These are phyloP conservation scores for Crossaster papposus DNA, from an alignment of 53 echinoderm and acorn worm genomes.

Conservation along the genomic window DNA sequence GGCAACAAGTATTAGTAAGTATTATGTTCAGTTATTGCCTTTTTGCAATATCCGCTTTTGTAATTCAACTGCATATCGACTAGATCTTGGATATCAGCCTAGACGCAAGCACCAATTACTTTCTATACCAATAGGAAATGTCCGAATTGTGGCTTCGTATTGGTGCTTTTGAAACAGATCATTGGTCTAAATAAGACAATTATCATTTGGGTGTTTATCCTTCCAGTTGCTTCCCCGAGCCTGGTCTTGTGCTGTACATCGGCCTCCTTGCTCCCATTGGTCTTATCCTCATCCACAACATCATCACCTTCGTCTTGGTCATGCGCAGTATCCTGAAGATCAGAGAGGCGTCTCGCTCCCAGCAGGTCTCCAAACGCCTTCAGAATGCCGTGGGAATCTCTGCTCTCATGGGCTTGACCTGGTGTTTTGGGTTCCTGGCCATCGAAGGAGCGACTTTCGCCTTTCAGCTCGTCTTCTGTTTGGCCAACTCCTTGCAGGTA, in stretches of 20 bases:
- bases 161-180: no score
- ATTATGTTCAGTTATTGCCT: neutral
- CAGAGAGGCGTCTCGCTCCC: constrained; percentile 56
- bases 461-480: constrained; percentile 75
- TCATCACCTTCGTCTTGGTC: constrained; percentile 64
- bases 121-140: constrained; percentile 27
- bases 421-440: constrained; percentile 74
- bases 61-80: no score
- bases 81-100: no score
- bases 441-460: constrained; percentile 51
- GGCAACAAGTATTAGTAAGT: constrained; percentile 63
- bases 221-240: constrained; percentile 68
- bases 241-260: constrained; percentile 59
- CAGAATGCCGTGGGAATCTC: constrained; percentile 75
- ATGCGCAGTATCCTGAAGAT: constrained; percentile 58
- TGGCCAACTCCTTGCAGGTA: constrained; percentile 66
- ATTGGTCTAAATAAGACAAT: neutral
- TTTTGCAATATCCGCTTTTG: no score
- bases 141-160: neutral
- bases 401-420: constrained; percentile 71
- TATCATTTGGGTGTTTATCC: neutral
- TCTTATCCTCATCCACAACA: constrained; percentile 59
- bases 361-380: constrained; percentile 64
- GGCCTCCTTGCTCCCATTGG: constrained; percentile 21
- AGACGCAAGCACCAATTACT: no score